Percentiles rank a stretch among this genome's conserved stretches.
Evolutionary conservation across 2,888 invertebrate genomes (phyloP).

Genomic region (Mactromeris polynyma): DNA sequence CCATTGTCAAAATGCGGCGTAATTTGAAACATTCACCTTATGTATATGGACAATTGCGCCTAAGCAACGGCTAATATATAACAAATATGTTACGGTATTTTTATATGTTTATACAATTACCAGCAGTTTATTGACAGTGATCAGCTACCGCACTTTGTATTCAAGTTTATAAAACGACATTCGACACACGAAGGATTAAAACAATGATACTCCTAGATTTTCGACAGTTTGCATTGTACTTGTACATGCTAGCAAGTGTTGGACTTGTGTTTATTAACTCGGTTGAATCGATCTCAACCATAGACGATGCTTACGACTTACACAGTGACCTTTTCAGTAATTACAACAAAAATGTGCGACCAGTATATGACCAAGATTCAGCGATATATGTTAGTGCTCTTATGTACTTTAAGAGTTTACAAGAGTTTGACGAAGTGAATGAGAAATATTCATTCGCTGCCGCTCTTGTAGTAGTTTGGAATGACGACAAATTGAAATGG

Average conservation of each 20-base stretch:
- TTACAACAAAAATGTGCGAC: slow-evolving; percentile 25
- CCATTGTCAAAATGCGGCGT: no score
- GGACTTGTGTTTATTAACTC: neutral
- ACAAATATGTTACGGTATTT: no score
- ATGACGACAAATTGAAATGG: slow-evolving; percentile 15
- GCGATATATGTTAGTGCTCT: neutral
- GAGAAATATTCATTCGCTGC: slow-evolving; percentile 29
- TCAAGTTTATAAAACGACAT: no score
- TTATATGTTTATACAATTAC: no score
- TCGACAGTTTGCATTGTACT: neutral
- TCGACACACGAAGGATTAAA: no score
- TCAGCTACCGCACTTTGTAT: no score
- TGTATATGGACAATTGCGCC: no score
- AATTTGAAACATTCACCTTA: no score
- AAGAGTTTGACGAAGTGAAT: slow-evolving; percentile 32
- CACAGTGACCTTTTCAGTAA: neutral
- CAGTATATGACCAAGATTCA: neutral
- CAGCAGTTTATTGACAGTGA: neutral
- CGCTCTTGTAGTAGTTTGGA: neutral
- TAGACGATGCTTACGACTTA: slow-evolving; percentile 8
- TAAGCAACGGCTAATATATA: no score
- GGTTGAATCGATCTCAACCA: neutral
- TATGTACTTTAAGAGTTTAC: slow-evolving; percentile 8
- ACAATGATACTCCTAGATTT: neutral
- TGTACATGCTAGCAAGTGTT: neutral